These are phyloP conservation scores for Aethes cnicana DNA, from an alignment of 2,888 invertebrate genomes.

Conservation along the genomic window DNA sequence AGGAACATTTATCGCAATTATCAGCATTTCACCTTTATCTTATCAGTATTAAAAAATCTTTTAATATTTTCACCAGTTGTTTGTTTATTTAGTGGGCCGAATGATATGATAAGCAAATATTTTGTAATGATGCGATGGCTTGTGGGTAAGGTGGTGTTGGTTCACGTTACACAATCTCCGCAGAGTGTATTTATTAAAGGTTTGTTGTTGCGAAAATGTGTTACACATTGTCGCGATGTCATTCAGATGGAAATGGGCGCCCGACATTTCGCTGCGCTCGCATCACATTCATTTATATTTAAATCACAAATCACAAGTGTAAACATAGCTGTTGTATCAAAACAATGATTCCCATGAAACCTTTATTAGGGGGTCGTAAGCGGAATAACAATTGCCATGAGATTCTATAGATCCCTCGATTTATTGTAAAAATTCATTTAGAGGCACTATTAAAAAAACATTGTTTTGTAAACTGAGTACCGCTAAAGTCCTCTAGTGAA, in stretches of 20 bases:
- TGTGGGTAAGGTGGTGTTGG: slow-evolving; percentile 45
- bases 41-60: slow-evolving; percentile 53
- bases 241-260: slow-evolving; percentile 57
- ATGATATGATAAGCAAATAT: slow-evolving; percentile 66
- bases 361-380: slow-evolving; percentile 14
- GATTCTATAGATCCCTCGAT: slow-evolving; percentile 10
- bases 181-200: slow-evolving; percentile 19
- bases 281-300: slow-evolving; percentile 35
- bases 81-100: slow-evolving; percentile 60
- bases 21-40: slow-evolving; percentile 71
- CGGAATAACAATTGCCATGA: slow-evolving; percentile 15
- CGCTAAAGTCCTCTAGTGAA: slow-evolving; percentile 42
- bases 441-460: slow-evolving; percentile 31
- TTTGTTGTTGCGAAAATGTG: slow-evolving; percentile 40
- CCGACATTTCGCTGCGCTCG: slow-evolving; percentile 36
- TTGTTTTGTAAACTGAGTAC: slow-evolving; percentile 48
- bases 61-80: slow-evolving; percentile 64
- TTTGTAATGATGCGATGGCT: slow-evolving; percentile 58
- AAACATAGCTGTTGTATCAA: slow-evolving; percentile 22
- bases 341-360: slow-evolving; percentile 18
- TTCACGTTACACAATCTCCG: slow-evolving; percentile 49
- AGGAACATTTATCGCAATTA: slow-evolving; percentile 45
- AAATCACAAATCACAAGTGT: slow-evolving; percentile 7
- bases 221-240: slow-evolving; percentile 47
- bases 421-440: slow-evolving; percentile 10